Percentiles rank a stretch among this genome's conserved stretches.
phyloP scores from a whole-genome alignment of 35 echinoderm and acorn worm genomes.

The Apostichopus japonicus region DNA sequence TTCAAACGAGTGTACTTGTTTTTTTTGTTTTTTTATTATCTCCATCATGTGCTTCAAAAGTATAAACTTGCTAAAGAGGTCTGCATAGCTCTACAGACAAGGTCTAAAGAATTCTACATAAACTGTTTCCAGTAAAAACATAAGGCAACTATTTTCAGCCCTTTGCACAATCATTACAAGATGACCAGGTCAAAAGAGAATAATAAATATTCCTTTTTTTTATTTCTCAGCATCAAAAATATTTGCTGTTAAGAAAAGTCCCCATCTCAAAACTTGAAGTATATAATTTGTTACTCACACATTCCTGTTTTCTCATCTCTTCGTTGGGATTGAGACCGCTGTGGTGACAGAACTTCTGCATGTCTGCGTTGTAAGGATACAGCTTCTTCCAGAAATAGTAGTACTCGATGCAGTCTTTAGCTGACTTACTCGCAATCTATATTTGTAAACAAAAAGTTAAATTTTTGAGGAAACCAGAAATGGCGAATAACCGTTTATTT shows the following conservation, averaged over 20 bases:
- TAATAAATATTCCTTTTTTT: background rate
- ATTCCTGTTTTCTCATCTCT: constrained; percentile 76
- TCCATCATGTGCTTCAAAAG: too few relatives aligned
- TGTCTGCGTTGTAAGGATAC: constrained; percentile 91
- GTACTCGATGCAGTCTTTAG: constrained; percentile 88
- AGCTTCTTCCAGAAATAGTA: constrained; percentile 99
- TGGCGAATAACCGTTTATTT: too few relatives aligned
- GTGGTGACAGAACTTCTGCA: constrained; percentile 98
- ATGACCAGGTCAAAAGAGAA: background rate
- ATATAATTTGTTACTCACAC: constrained; percentile 68
- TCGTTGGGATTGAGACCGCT: constrained; percentile 77
- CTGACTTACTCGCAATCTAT: constrained; percentile 79
- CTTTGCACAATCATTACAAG: background rate
- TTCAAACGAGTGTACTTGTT: too few relatives aligned
- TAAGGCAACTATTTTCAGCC: background rate
- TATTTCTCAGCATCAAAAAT: too few relatives aligned
- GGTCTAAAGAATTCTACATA: too few relatives aligned
- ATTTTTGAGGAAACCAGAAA: too few relatives aligned
- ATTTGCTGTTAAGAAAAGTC: too few relatives aligned
- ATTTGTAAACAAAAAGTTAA: background rate
- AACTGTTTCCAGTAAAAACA: too few relatives aligned
- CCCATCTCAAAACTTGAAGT: too few relatives aligned
- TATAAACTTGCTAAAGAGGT: too few relatives aligned
- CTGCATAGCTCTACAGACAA: too few relatives aligned
- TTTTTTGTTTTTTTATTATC: too few relatives aligned